Conservation (phyloP, 2,113 vertebrate species). For the Potamarius usumacintae region DNA sequence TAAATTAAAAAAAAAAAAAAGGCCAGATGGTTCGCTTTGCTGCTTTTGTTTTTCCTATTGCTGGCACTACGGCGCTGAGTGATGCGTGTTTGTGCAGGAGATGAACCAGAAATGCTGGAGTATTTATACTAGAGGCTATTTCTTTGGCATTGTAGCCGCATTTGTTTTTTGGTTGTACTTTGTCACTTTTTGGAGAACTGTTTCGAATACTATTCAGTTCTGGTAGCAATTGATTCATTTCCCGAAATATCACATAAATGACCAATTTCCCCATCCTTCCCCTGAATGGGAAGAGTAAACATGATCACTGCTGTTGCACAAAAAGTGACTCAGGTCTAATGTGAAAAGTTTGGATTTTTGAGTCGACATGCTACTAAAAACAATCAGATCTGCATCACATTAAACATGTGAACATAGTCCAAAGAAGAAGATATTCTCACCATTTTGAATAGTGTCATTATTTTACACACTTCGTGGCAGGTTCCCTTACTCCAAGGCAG, state of each 20-base stretch:
- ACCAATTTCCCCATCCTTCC: not conserved
- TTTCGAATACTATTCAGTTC: not conserved
- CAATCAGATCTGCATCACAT: not conserved
- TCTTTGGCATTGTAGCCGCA: not conserved
- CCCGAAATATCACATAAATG: not conserved
- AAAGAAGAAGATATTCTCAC: not conserved
- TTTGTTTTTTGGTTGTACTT: not conserved
- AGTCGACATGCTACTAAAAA: not conserved
- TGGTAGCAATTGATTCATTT: not conserved
- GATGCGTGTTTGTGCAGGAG: not conserved
- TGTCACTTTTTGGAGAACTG: not conserved
- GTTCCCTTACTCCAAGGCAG: not conserved
- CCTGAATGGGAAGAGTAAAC: not conserved
- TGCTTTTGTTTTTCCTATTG: not conserved
- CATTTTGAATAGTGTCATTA: not conserved
- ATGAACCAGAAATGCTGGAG: not conserved
- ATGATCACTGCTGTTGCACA: not conserved
- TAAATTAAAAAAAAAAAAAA: not conserved
- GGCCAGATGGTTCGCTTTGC: not conserved
- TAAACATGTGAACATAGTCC: not conserved
- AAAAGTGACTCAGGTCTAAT: not conserved
- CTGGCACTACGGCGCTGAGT: not conserved
- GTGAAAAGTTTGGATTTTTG: not conserved
- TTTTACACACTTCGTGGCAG: not conserved
- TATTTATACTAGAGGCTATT: not conserved